A percentile compares a stretch with the other conserved stretches of the same genome.
These are phyloP conservation scores for Hapalemur alaotrensis DNA, from an alignment of 2,797 vertebrate genomes.

Conservation along the genomic window DNA sequence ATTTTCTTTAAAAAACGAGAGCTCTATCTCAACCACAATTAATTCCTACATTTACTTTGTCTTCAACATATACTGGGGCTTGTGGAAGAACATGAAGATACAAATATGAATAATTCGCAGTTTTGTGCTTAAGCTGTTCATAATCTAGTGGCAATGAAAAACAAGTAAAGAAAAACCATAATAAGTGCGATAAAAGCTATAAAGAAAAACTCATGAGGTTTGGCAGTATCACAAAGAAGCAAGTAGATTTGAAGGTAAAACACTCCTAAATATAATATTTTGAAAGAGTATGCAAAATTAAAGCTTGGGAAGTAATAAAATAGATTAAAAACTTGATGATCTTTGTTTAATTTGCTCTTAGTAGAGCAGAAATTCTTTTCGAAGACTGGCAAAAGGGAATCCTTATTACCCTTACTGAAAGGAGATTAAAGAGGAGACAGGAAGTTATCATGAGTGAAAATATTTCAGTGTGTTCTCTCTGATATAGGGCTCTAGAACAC, in stretches of 20 bases:
- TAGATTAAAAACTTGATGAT: not conserved
- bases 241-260: not conserved
- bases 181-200: not conserved
- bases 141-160: not conserved
- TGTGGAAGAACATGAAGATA: not conserved
- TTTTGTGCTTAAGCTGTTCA: not conserved
- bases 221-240: not conserved
- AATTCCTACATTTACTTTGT: not conserved
- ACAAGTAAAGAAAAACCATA: not conserved
- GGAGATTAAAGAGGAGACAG: not conserved
- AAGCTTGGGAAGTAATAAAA: constrained; percentile 16
- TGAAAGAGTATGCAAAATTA: not conserved
- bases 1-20: not conserved
- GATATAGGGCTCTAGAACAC: constrained; percentile 16
- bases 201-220: not conserved
- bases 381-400: not conserved
- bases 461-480: not conserved
- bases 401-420: not conserved
- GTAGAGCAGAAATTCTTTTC: not conserved
- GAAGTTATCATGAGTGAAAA: not conserved
- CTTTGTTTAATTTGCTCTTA: not conserved
- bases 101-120: not conserved
- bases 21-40: not conserved
- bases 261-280: not conserved
- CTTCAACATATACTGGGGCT: not conserved